Percentiles rank a stretch among this genome's conserved stretches.
Evolutionary conservation across 2,888 invertebrate species (phyloP).

Genomic region (Steinernema scapterisci): DNA sequence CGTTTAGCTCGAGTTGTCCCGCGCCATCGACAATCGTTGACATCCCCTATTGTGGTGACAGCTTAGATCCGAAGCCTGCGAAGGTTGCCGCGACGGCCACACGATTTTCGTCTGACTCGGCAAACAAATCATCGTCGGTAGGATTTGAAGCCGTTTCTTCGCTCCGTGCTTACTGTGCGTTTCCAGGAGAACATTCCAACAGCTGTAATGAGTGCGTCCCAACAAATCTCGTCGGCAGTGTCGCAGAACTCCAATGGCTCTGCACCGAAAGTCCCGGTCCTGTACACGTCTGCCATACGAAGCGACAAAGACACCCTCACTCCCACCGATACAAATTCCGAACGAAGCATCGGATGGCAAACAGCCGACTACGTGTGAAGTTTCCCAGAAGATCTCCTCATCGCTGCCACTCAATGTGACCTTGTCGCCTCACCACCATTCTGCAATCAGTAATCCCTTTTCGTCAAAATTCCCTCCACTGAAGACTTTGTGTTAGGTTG

Average conservation of each 20-base stretch:
- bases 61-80: slow-evolving; percentile 11
- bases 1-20: slow-evolving; percentile 27
- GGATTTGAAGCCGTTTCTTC: neutral
- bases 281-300: slow-evolving; percentile 34
- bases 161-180: neutral
- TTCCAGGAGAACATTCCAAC: slow-evolving; percentile 26
- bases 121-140: neutral
- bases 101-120: neutral
- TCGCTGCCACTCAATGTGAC: slow-evolving; percentile 29
- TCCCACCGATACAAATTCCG: slow-evolving; percentile 26
- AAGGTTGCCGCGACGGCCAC: neutral
- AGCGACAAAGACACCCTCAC: slow-evolving; percentile 36
- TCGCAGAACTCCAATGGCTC: neutral
- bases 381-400: neutral
- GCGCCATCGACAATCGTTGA: slow-evolving; percentile 7
- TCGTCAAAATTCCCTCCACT: too few relatives aligned
- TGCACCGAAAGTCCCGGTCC: slow-evolving; percentile 16
- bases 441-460: too few relatives aligned
- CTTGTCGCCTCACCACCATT: neutral
- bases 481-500: too few relatives aligned
- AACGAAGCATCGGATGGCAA: slow-evolving; percentile 34
- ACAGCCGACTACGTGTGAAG: slow-evolving; percentile 37
- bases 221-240: neutral
- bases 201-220: neutral
- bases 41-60: slow-evolving; percentile 23